Base-by-base conservation (phyloP, 2,888 invertebrate genomes). In the Nineta flava region DNA sequence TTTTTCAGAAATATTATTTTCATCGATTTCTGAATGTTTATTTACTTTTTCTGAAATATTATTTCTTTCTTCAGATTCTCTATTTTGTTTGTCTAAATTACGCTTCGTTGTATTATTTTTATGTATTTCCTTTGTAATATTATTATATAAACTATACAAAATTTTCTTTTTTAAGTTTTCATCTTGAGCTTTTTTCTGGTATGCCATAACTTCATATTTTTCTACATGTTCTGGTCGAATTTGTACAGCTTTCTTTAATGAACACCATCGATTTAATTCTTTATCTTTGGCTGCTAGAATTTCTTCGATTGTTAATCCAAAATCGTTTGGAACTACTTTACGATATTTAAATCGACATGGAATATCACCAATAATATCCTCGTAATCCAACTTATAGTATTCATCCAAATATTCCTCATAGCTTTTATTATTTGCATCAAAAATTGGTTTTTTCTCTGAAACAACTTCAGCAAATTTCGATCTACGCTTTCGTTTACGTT, bases 251-350 rank as follows among this genome's bases (percentile, higher is more conserved):
- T 84, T 91, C 67, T 91, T 94, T 4, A 96, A 67, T 0, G 94
- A 90, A 57, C 86, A 92, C 99, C 97, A 99, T 58, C 81, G 80
- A 59, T 99, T 97, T 9, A 99, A 70, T 66, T 97, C 96, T 56
- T 79, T 83, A 64, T 97, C 97, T 61, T 91, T 86, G 0, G 94
- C 92, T 57, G 79, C 68, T 50, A 99, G 71, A 60, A 99, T 93
- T 90, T 99, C 99, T 60, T 93, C 93, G 44, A 85, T 71, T 5
- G 81, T 78, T 19, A 99, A 71, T 1, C 99, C 99, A 67, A 86
- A 99, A 67, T 85, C 82, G 65, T 96, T 96, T 0, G 93, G 83
- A 40, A 81, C 74, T 0, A 88, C 93, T 63, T 87, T 77, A 26
- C 93, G 75, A 62, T 99, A 99, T 61, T 91, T 93, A 67, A 95